Conservation (phyloP, 2,888 invertebrate species). For the Ochropleura plecta region DNA sequence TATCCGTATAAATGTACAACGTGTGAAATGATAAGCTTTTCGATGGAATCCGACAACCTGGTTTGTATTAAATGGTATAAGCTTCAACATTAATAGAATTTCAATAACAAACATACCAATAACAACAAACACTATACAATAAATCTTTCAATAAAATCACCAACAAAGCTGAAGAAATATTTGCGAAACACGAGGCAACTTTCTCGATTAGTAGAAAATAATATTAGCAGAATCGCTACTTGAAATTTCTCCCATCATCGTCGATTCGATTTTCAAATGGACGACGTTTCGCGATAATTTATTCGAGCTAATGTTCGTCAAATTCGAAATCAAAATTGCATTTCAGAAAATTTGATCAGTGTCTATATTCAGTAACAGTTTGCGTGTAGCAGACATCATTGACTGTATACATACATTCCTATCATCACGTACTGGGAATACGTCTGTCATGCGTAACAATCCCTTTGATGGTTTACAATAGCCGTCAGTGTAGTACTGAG, state of each 20-base stretch:
- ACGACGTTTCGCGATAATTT: slow-evolving; percentile 15
- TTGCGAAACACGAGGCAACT: background rate
- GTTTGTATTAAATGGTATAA: background rate
- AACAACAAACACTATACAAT: background rate
- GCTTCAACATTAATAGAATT: background rate
- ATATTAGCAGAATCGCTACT: slow-evolving; percentile 16
- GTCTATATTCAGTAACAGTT: background rate
- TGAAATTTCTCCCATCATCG: slow-evolving; percentile 9
- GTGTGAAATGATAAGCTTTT: slow-evolving; percentile 1
- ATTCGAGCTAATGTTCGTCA: slow-evolving; percentile 32
- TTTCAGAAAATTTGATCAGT: slow-evolving; percentile 21
- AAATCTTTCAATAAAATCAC: background rate
- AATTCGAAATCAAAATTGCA: slow-evolving; percentile 43
- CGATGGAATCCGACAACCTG: background rate
- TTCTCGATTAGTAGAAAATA: slow-evolving; percentile 22
- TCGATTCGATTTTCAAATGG: slow-evolving; percentile 32
- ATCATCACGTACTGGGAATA: background rate
- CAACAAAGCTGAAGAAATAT: background rate
- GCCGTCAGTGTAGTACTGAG: background rate
- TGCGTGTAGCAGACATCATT: background rate
- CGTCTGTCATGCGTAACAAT: background rate
- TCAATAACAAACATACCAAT: background rate
- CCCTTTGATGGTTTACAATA: slow-evolving; percentile 13
- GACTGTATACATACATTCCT: background rate
- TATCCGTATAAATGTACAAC: background rate